Percentiles rank a stretch among this genome's conserved stretches.
These are phyloP conservation scores for Chelon labrosus DNA, from an alignment of 2,797 vertebrate genomes.

Conservation along the genomic window DNA sequence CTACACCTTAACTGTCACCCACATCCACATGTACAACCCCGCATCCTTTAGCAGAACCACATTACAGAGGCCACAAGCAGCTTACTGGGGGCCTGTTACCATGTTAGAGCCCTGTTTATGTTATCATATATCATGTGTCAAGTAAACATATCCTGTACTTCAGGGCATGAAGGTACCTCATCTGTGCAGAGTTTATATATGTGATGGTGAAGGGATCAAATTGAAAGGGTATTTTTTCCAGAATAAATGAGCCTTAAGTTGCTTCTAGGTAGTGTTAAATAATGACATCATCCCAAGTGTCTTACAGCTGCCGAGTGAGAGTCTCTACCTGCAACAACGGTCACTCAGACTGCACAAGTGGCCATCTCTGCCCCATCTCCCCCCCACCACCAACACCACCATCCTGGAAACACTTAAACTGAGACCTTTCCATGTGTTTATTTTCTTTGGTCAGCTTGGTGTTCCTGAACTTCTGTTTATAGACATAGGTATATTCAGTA, in stretches of 20 bases:
- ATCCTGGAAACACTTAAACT: slow-evolving; percentile 74
- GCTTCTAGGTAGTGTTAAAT: slow-evolving; percentile 59
- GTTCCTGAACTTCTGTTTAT: slow-evolving; percentile 71
- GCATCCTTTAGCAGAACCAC: slow-evolving; percentile 51
- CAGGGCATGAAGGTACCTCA: slow-evolving; percentile 40
- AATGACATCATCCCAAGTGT: slow-evolving; percentile 77
- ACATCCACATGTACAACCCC: slow-evolving; percentile 21
- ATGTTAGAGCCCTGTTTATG: slow-evolving; percentile 51
- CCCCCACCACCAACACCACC: slow-evolving; percentile 45
- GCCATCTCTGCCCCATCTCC: slow-evolving; percentile 43
- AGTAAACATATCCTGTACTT: slow-evolving; percentile 66
- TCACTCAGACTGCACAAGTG: slow-evolving; percentile 40
- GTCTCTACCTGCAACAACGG: slow-evolving; percentile 53
- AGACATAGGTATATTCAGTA: slow-evolving; percentile 59
- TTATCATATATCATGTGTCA: slow-evolving; percentile 71
- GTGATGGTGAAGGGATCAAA: slow-evolving; percentile 53
- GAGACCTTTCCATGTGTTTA: slow-evolving; percentile 63
- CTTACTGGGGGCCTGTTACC: slow-evolving; percentile 13
- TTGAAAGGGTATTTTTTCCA: slow-evolving; percentile 67
- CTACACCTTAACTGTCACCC: slow-evolving; percentile 34
- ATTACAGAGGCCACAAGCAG: slow-evolving; percentile 50
- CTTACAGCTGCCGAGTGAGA: slow-evolving; percentile 61
- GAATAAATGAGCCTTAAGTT: slow-evolving; percentile 67
- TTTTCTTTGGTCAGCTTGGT: slow-evolving; percentile 74
- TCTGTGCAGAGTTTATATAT: slow-evolving; percentile 65